Percentiles rank a stretch among this genome's conserved stretches.
These are phyloP conservation scores for Eurypyga helias DNA, from an alignment of 2,113 vertebrate genomes.

Conservation along the genomic window DNA sequence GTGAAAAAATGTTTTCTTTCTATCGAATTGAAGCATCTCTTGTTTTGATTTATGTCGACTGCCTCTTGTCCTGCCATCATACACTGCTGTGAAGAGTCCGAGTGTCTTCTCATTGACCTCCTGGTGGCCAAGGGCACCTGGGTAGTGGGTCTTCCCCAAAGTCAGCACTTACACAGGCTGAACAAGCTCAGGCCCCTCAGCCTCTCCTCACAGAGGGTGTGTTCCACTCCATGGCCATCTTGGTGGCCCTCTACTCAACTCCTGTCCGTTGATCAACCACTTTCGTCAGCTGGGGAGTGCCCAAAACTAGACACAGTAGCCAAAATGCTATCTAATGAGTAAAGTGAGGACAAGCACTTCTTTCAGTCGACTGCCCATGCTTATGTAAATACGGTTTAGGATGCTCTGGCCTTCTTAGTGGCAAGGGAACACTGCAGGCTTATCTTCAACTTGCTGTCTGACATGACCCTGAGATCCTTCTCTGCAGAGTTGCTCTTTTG, in stretches of 20 bases:
- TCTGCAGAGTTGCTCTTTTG: not conserved
- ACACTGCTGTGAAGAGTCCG: not conserved
- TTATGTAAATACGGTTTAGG: not conserved
- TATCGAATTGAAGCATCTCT: rapidly evolving
- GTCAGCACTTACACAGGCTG: not conserved
- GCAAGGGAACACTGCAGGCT: not conserved
- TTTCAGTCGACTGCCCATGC: not conserved
- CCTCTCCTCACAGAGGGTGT: not conserved
- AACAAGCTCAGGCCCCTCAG: not conserved
- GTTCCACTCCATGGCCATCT: not conserved
- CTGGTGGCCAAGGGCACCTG: not conserved
- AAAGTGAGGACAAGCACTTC: not conserved
- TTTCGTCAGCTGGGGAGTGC: not conserved
- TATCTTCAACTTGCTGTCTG: not conserved
- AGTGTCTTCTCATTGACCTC: not conserved
- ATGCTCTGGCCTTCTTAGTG: not conserved
- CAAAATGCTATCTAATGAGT: not conserved
- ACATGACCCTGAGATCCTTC: not conserved
- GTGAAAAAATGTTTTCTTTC: not conserved
- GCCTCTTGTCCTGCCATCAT: not conserved
- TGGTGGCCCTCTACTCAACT: not conserved
- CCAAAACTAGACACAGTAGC: not conserved
- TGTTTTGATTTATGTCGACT: not conserved
- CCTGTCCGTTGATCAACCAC: not conserved
- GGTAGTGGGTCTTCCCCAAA: not conserved